Conservation (phyloP, 2,888 invertebrate genomes). For the Xestia xanthographa region DNA sequence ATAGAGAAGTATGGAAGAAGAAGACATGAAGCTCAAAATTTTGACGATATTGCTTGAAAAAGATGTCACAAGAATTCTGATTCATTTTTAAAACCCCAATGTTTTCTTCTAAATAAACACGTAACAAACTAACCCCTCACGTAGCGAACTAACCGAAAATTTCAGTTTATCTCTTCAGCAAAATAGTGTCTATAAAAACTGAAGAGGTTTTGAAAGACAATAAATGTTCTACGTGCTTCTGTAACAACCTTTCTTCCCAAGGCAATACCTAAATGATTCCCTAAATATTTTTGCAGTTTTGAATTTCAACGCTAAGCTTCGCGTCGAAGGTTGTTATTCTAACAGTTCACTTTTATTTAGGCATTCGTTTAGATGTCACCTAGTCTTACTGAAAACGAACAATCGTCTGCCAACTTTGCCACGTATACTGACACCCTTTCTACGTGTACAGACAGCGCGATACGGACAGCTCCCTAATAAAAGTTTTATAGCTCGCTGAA, state of each 20-base stretch:
- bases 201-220: conserved; percentile 44
- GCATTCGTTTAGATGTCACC: not conserved
- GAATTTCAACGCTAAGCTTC: not conserved
- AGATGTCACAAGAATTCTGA: not conserved
- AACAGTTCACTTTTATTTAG: not conserved
- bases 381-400: not conserved
- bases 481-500: conserved; percentile 32
- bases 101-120: conserved; percentile 10
- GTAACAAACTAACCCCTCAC: conserved; percentile 22
- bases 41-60: not conserved
- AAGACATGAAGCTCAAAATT: no score
- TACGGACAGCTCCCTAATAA: conserved; percentile 32
- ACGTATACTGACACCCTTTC: conserved; percentile 33
- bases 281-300: not conserved
- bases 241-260: not conserved
- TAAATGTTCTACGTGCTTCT: conserved; percentile 61
- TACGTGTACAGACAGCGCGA: no score
- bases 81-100: not conserved
- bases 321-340: not conserved
- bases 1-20: no score
- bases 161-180: conserved; percentile 33
- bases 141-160: conserved; percentile 33
- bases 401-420: not conserved
- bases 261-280: not conserved
- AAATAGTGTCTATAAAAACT: conserved; percentile 44